Evolutionary conservation across 2,888 invertebrate genomes (phyloP).

Genomic region (Ophonus ardosiacus): DNA sequence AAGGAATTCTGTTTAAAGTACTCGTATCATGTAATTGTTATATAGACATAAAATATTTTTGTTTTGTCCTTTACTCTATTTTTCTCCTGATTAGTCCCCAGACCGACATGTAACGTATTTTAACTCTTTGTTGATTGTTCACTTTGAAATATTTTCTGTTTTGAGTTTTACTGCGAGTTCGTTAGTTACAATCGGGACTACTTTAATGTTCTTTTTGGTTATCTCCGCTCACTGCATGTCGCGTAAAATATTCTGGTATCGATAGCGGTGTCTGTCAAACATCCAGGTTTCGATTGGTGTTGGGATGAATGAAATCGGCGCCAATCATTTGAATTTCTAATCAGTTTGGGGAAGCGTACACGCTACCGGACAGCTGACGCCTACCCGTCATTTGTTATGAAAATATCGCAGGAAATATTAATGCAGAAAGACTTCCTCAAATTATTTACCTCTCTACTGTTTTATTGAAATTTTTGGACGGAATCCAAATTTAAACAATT

Average conservation of each 20-base stretch:
- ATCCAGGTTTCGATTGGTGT: neutral
- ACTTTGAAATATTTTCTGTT: neutral
- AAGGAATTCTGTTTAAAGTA: too few species aligned
- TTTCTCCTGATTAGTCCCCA: neutral
- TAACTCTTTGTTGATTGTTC: neutral
- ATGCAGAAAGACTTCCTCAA: conserved; percentile 38
- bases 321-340: conserved; percentile 61
- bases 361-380: conserved; percentile 56
- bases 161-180: neutral
- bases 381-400: conserved; percentile 58
- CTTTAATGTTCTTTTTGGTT: neutral
- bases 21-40: too few species aligned
- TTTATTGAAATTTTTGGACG: conserved; percentile 20
- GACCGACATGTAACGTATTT: neutral
- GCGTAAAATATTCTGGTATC: neutral
- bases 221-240: neutral
- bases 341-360: conserved; percentile 42
- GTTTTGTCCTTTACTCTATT: neutral
- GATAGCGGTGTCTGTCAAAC: neutral
- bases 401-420: conserved; percentile 22
- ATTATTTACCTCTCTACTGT: conserved; percentile 32
- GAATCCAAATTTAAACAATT: neutral
- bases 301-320: conserved; percentile 37
- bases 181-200: neutral
- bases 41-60: neutral